These are phyloP conservation scores for Plestiodon gilberti DNA, from an alignment of 2,113 vertebrate species.

Conservation along the genomic window DNA sequence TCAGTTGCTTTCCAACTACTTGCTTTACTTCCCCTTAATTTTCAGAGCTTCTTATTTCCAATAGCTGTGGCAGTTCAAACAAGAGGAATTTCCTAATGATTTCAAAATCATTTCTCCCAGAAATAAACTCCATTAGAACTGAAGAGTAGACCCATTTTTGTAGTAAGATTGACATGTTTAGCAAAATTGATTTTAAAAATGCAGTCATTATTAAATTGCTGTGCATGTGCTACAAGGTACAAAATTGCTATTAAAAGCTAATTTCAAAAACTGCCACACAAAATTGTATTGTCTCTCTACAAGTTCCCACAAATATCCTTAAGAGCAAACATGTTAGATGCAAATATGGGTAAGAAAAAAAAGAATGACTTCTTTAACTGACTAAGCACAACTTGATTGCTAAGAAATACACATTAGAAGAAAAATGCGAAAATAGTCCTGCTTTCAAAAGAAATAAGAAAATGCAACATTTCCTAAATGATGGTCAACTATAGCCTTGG, in stretches of 20 bases:
- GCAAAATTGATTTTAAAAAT: neutral
- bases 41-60: neutral
- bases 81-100: neutral
- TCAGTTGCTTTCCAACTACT: neutral
- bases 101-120: neutral
- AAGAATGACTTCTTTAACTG: too few species aligned
- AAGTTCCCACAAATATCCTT: neutral
- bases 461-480: neutral
- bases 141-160: neutral
- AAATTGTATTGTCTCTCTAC: neutral
- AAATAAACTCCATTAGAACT: neutral
- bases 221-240: neutral
- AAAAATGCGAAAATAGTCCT: neutral
- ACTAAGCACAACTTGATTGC: too few species aligned
- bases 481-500: neutral
- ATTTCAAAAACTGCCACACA: neutral
- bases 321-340: neutral
- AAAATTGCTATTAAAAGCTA: neutral
- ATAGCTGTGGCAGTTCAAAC: fast-evolving
- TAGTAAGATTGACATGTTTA: neutral
- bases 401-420: too few species aligned
- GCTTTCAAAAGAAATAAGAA: neutral
- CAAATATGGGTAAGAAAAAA: neutral
- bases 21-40: neutral
- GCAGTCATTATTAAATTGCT: neutral